Base-by-base conservation (phyloP, 2,113 vertebrate genomes). In the Dryoscopus gambensis region DNA sequence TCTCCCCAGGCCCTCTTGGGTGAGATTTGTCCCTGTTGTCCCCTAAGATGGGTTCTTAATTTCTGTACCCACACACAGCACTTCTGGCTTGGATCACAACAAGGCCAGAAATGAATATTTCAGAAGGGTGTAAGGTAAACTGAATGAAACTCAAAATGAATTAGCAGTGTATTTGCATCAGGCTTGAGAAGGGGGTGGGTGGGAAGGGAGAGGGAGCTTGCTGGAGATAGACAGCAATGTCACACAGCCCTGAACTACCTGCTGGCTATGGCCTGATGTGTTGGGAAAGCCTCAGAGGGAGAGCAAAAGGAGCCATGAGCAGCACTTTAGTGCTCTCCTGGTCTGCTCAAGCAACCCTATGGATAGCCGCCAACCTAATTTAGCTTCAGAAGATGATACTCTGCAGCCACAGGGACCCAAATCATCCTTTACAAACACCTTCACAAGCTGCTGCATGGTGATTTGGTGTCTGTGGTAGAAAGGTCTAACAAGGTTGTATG, bases 21-120 rank as follows among this genome's bases (percentile, higher is more conserved):
- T 84, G 59, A 80, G 76, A 67, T 30, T 19, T 13, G n/a, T 64
- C 23, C 59, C 33, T 73, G 33, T 8, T n/a, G 9, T 6, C 6
- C 31, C 23, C 25, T 30, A 2, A 50, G 10, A 17, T 0, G 0
- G 7, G 7, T 15, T 85, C 25, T 47, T 57, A 37, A 21, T 60
- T 90, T 89, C 57, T 82, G 25, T 15, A 33, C 5, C 11, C 15
- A 46, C 0, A 1, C 37, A 20, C 2, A 22, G 13, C 10, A 35
- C 4, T 40, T 59, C 47, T 47, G 40, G 10, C 4, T 49, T 49
- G 18, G 15, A 70, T 59, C 0, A 1, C 30, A 90, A 80, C 0
- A 0, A 67, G 35, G 8, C 7, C 83, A 87, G 57, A 76, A 91
- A 71, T 7, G 4, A 80, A 50, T 65, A 68, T 70, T 57, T 37